These are phyloP conservation scores for Haplotaxodon microlepis DNA, from an alignment of 2,113 vertebrate species.

Conservation along the genomic window DNA sequence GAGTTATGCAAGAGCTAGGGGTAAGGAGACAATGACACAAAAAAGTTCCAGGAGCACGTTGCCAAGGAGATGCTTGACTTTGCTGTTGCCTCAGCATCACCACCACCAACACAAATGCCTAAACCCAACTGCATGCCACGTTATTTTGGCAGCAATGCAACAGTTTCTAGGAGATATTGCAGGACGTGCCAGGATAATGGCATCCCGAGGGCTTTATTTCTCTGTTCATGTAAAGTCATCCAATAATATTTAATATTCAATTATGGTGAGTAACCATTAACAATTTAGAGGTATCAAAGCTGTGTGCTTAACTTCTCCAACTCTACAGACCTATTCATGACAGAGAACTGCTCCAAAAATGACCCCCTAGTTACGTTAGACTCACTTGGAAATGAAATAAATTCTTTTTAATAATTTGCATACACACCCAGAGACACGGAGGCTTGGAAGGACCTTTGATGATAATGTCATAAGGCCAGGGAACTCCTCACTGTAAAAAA, in stretches of 20 bases:
- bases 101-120: neutral
- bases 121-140: neutral
- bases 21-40: neutral
- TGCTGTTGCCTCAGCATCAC: neutral
- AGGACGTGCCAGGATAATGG: neutral
- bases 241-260: neutral
- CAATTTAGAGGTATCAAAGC: neutral
- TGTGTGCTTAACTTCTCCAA: neutral
- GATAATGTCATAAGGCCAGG: neutral
- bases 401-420: neutral
- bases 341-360: neutral
- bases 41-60: neutral
- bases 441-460: neutral
- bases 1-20: rapidly evolving
- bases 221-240: neutral
- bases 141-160: neutral
- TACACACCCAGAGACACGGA: neutral
- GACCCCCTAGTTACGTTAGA: neutral
- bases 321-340: neutral
- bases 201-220: neutral
- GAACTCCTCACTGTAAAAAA: neutral
- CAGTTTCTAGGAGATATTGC: neutral
- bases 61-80: neutral
- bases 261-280: neutral
- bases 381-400: neutral